A percentile compares a stretch with the other conserved stretches of the same genome.
Evolutionary conservation across 2,888 invertebrate species (phyloP).

Genomic region (Leistus spinibarbis): DNA sequence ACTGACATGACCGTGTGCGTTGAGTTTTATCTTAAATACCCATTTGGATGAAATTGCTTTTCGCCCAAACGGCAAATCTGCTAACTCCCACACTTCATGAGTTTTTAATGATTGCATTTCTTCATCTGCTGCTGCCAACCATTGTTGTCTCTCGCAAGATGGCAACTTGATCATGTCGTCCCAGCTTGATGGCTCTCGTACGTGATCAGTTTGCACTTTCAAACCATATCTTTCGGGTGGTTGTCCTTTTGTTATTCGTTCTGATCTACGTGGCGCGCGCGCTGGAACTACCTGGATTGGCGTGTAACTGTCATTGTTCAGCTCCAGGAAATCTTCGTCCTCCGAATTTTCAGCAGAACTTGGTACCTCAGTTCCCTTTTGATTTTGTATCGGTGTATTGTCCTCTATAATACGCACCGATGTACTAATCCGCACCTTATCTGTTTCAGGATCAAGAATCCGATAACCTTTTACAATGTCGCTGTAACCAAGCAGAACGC

Average conservation of each 20-base stretch:
- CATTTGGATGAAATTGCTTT: background rate
- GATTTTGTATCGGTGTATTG: background rate
- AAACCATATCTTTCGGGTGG: background rate
- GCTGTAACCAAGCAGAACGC: background rate
- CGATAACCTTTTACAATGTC: constrained; percentile 4
- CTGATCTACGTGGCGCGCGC: background rate
- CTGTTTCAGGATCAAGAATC: background rate
- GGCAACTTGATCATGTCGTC: background rate
- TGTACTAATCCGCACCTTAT: background rate
- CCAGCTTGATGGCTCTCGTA: background rate
- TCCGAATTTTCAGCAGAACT: background rate
- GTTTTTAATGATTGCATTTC: background rate
- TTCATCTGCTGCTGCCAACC: background rate
- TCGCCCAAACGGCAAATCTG: background rate
- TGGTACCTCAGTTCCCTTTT: background rate
- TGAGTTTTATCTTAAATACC: background rate
- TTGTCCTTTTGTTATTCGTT: background rate
- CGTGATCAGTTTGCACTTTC: background rate
- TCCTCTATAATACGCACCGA: background rate
- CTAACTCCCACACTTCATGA: background rate
- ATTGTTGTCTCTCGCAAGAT: background rate
- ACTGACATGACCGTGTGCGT: background rate
- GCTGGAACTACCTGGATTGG: background rate
- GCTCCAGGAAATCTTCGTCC: background rate
- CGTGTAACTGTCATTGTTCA: background rate